A percentile compares a stretch with the other conserved stretches of the same genome.
These are phyloP conservation scores for Atta cephalotes DNA, from an alignment of 1,140 invertebrate genomes.

Conservation along the genomic window DNA sequence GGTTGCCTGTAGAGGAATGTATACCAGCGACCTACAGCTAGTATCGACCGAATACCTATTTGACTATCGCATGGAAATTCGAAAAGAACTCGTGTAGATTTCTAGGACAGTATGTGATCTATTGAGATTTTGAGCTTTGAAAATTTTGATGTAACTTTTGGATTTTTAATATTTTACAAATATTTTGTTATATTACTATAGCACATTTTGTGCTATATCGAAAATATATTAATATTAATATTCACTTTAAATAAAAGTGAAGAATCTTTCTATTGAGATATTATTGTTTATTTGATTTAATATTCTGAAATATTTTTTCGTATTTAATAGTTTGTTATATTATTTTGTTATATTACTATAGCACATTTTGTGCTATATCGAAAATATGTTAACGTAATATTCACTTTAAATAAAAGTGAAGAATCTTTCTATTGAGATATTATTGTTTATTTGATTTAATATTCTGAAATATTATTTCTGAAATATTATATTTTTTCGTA, in stretches of 20 bases:
- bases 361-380: neutral
- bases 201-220: neutral
- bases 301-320: neutral
- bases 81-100: neutral
- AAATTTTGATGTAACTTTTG: neutral
- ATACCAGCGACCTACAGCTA: neutral
- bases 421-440: no score
- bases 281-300: neutral
- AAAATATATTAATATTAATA: neutral
- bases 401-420: no score
- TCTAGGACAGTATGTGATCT: slow-evolving; percentile 24
- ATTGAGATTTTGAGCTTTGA: neutral
- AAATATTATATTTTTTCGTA: no score
- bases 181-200: neutral
- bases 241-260: neutral
- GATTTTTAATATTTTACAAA: neutral
- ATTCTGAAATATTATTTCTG: no score
- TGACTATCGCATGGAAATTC: neutral
- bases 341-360: neutral
- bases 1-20: neutral
- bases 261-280: neutral
- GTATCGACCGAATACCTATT: slow-evolving; percentile 6
- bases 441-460: no score
- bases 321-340: no score
- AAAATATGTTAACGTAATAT: neutral